phyloP scores from a whole-genome alignment of 2,113 vertebrate genomes.

The Steatornis caripensis region DNA sequence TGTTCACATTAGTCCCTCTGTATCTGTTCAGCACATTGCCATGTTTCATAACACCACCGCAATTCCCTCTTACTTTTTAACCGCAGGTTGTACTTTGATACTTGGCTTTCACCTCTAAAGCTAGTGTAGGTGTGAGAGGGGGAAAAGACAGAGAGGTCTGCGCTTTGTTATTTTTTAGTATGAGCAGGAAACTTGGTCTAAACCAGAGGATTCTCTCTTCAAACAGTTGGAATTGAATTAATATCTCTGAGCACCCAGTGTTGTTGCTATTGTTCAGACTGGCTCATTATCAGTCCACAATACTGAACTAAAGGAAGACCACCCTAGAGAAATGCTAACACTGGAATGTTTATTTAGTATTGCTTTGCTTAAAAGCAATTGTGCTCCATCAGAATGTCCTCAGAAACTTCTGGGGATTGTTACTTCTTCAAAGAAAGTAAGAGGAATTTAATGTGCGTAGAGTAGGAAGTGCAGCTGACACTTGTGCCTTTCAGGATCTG shows the following conservation, averaged over 20 bases:
- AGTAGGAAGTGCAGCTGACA: not conserved
- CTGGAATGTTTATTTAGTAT: conserved; percentile 30
- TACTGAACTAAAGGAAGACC: conserved; percentile 25
- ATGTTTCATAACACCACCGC: not conserved
- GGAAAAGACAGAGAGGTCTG: fast-evolving
- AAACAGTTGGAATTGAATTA: not conserved
- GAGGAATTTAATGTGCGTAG: not conserved
- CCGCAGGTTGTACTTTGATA: conserved; percentile 11
- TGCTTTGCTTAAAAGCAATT: conserved; percentile 30
- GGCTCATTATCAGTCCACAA: not conserved
- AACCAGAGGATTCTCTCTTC: not conserved
- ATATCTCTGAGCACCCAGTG: not conserved
- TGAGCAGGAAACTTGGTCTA: not conserved
- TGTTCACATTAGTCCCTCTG: not conserved
- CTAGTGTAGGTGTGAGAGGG: not conserved
- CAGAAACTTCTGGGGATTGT: conserved; percentile 62
- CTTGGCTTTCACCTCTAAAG: not conserved
- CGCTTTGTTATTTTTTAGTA: not conserved
- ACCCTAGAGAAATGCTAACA: conserved; percentile 37
- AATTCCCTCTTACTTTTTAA: not conserved
- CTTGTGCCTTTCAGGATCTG: not conserved
- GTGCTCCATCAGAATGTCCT: conserved; percentile 27
- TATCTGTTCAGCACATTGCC: not conserved
- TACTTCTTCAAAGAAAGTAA: conserved; percentile 45
- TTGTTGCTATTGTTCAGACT: conserved; percentile 6